Conservation (phyloP, 2,113 vertebrate species). For the Ceyx margarethae region DNA sequence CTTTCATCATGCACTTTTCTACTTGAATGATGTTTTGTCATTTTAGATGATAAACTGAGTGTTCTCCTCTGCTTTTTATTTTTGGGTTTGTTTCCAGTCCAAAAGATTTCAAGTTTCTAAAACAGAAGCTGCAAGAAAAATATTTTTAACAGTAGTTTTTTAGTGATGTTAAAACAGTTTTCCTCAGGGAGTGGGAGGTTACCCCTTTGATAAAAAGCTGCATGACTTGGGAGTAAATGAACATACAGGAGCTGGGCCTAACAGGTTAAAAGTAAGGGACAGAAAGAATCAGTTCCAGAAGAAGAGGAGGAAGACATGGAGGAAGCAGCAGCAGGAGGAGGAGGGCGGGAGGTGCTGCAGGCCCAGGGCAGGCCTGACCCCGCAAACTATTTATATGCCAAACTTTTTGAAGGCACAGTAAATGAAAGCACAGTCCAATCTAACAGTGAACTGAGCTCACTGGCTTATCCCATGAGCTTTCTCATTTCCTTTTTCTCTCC, state of each 20-base stretch:
- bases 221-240: not conserved
- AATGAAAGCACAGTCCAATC: not conserved
- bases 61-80: not conserved
- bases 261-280: not conserved
- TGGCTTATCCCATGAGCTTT: not conserved
- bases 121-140: not conserved
- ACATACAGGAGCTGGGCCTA: not conserved
- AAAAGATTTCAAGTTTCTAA: not conserved
- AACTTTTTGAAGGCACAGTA: fast-evolving
- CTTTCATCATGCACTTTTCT: not conserved
- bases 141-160: not conserved
- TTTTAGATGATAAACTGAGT: not conserved
- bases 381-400: too few relatives aligned
- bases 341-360: not conserved
- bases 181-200: not conserved
- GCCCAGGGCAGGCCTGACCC: not conserved
- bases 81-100: not conserved
- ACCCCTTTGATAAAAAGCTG: not conserved
- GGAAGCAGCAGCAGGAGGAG: not conserved
- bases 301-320: not conserved
- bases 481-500: not conserved
- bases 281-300: not conserved
- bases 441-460: not conserved
- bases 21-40: not conserved
- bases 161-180: not conserved